A percentile compares a stretch with the other conserved stretches of the same genome.
Evolutionary conservation across 2,888 invertebrate genomes (phyloP).

Genomic region (Strigamia maritima): DNA sequence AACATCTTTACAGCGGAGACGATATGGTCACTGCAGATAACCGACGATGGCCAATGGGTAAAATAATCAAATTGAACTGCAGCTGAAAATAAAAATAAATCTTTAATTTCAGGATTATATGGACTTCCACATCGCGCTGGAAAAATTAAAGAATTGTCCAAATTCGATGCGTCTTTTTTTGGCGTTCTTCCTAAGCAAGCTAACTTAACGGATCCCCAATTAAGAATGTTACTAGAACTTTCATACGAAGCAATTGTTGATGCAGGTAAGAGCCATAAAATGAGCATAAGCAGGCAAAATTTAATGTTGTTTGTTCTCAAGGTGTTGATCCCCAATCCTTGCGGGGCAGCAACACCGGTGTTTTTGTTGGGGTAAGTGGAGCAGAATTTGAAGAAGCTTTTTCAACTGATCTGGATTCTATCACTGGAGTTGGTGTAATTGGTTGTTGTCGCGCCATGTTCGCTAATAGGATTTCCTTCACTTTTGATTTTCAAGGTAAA

Average conservation of each 20-base stretch:
- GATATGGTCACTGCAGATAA: slow-evolving; percentile 92
- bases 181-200: slow-evolving; percentile 91
- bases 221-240: slow-evolving; percentile 81
- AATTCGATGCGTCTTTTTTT: slow-evolving; percentile 85
- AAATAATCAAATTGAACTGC: background rate
- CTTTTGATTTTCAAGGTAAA: slow-evolving; percentile 57
- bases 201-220: slow-evolving; percentile 86
- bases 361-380: too few species aligned
- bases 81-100: too few species aligned
- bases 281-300: too few species aligned
- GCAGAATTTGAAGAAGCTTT: too few species aligned
- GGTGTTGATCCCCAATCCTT: slow-evolving; percentile 74
- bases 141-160: slow-evolving; percentile 73
- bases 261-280: slow-evolving; percentile 71
- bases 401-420: too few species aligned
- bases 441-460: too few species aligned
- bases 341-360: slow-evolving; percentile 83
- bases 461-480: slow-evolving; percentile 57
- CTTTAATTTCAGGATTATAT: slow-evolving; percentile 71
- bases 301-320: too few species aligned
- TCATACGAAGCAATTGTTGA: slow-evolving; percentile 92
- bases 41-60: slow-evolving; percentile 78
- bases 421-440: too few species aligned
- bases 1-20: slow-evolving; percentile 82
- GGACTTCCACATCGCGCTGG: slow-evolving; percentile 77